Percentiles rank a stretch among this genome's conserved stretches.
Evolutionary conservation across 2,113 vertebrate species (phyloP).

Genomic region (Antigone vipio): DNA sequence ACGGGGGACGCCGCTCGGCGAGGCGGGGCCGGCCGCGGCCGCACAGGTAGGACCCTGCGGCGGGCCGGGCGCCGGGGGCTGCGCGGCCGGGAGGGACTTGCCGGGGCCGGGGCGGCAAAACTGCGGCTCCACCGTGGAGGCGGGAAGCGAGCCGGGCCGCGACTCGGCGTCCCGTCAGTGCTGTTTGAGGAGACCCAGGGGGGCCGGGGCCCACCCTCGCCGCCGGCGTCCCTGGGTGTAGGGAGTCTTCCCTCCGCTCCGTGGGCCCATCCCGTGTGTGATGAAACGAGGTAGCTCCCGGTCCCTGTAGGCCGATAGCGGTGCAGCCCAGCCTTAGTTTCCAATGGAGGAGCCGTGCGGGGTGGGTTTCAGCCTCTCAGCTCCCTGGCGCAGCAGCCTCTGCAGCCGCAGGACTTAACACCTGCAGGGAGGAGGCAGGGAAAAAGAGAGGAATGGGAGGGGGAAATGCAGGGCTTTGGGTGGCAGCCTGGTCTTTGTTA

Average conservation of each 20-base stretch:
- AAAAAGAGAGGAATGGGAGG: background rate
- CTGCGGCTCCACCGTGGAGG: background rate
- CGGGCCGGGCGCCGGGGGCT: too few species aligned
- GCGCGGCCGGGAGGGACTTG: too few species aligned
- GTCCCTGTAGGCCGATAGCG: accelerated
- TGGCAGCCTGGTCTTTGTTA: background rate
- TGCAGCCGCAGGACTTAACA: background rate
- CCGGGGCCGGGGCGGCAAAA: background rate
- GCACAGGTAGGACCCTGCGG: background rate
- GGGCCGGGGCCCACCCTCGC: too few species aligned
- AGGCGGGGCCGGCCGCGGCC: background rate
- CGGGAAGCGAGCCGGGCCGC: too few species aligned
- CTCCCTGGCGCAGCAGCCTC: background rate
- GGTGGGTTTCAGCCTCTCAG: background rate
- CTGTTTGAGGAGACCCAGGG: background rate
- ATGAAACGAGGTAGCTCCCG: background rate
- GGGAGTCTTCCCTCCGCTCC: accelerated
- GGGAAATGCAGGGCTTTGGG: too few species aligned
- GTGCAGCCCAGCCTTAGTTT: background rate
- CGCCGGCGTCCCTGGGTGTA: background rate
- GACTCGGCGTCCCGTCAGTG: background rate
- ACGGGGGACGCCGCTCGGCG: conserved; percentile 39
- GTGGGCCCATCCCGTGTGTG: accelerated
- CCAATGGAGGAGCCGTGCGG: background rate
- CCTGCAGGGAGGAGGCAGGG: background rate